Evolutionary conservation across 2,888 invertebrate species (phyloP).

Genomic region (Drosophila falleni): DNA sequence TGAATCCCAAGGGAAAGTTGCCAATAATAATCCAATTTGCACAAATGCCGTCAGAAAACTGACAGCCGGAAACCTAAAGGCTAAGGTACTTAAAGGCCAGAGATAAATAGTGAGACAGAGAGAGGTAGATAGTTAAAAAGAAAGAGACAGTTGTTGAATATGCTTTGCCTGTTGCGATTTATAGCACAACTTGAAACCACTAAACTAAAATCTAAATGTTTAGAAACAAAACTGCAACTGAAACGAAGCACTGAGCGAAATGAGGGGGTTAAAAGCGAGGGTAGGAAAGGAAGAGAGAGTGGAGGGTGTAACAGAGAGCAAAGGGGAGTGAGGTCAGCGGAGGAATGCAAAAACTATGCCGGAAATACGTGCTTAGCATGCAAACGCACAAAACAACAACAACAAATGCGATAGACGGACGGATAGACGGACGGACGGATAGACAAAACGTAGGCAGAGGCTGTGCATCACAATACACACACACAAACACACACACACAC

Average conservation of each 20-base stretch:
- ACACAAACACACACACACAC: constrained; percentile 15
- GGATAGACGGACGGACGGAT: constrained; percentile 16
- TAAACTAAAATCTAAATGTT: constrained; percentile 61
- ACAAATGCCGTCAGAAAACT: constrained; percentile 35
- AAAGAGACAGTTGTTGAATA: constrained; percentile 28
- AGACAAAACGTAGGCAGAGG: constrained; percentile 36
- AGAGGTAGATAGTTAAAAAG: neutral
- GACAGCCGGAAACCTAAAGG: constrained; percentile 16
- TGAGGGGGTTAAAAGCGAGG: neutral
- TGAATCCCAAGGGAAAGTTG: constrained; percentile 11
- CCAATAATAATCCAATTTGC: constrained; percentile 52
- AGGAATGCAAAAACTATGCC: constrained; percentile 75
- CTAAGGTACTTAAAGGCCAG: neutral
- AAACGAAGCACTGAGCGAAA: constrained; percentile 16
- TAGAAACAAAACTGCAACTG: constrained; percentile 50
- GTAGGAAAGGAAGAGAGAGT: neutral
- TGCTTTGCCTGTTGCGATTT: constrained; percentile 54
- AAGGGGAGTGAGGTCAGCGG: constrained; percentile 5
- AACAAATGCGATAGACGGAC: constrained; percentile 35
- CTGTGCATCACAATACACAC: constrained; percentile 37
- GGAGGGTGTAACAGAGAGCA: neutral
- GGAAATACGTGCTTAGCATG: constrained; percentile 77
- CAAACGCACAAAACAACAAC: constrained; percentile 58
- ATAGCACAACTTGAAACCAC: constrained; percentile 57
- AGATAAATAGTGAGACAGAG: neutral